Evolutionary conservation across 1,140 invertebrate genomes (phyloP).

Genomic region (Caenorhabditis inopinata): DNA sequence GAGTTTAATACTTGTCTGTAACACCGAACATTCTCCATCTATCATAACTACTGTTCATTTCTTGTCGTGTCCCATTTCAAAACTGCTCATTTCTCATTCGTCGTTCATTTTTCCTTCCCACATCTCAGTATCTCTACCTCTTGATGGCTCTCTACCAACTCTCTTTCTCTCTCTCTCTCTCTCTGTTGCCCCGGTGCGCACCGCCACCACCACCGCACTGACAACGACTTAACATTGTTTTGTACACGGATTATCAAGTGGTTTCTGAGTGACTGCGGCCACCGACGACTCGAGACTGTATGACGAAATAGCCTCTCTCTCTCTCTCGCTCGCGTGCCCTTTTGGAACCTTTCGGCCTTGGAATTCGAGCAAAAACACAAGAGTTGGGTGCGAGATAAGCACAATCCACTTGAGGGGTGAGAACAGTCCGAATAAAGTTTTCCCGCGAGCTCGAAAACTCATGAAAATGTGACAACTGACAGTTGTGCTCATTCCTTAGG

Average conservation of each 20-base stretch:
- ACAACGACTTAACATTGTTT: slow-evolving; percentile 21
- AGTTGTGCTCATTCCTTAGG: background rate
- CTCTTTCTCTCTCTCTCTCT: background rate
- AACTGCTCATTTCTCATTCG: background rate
- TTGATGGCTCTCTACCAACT: background rate
- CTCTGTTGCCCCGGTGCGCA: background rate
- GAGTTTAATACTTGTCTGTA: too few species aligned
- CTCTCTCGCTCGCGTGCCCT: background rate
- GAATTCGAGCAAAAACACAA: background rate
- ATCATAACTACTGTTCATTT: background rate
- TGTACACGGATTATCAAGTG: slow-evolving; percentile 27
- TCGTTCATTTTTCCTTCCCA: background rate
- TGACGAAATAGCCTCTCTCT: background rate
- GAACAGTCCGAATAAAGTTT: background rate
- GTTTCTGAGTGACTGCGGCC: background rate
- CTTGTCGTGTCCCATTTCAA: background rate
- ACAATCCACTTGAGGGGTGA: background rate
- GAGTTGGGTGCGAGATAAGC: background rate
- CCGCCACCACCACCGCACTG: background rate
- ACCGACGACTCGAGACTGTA: background rate
- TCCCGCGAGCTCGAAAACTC: background rate
- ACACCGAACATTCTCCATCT: background rate
- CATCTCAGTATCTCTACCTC: background rate
- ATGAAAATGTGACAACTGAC: background rate
- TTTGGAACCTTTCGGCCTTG: background rate